Percentiles rank a stretch among this genome's conserved stretches.
phyloP scores from a whole-genome alignment of 2,888 invertebrate genomes.

The Stenurella melanura region DNA sequence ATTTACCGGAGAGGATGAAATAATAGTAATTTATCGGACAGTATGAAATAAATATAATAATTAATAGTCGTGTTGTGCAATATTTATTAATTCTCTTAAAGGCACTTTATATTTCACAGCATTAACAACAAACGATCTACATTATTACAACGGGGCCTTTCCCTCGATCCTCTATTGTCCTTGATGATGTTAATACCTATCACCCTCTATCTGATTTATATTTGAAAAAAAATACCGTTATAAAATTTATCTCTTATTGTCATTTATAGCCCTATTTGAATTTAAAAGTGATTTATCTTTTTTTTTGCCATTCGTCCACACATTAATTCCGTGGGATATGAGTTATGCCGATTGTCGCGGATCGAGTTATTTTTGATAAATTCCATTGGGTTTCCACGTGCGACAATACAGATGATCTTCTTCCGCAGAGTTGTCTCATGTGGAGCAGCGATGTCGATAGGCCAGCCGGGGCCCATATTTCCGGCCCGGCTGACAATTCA shows the following conservation, averaged over 20 bases:
- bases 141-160: too few species aligned
- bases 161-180: too few species aligned
- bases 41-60: too few species aligned
- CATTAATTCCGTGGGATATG: not conserved
- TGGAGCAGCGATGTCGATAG: conserved; percentile 47
- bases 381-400: not conserved
- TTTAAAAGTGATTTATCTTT: not conserved
- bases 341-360: not conserved
- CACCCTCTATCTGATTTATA: not conserved
- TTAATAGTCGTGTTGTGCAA: too few species aligned
- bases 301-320: not conserved
- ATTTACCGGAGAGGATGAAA: too few species aligned
- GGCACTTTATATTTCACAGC: too few species aligned
- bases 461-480: conserved; percentile 58
- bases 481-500: conserved; percentile 58
- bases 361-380: conserved; percentile 3
- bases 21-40: too few species aligned
- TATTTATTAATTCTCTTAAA: too few species aligned
- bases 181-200: too few species aligned
- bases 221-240: conserved; percentile 3
- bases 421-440: not conserved
- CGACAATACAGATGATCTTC: not conserved
- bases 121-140: too few species aligned
- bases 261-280: not conserved
- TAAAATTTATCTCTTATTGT: not conserved